Base-by-base conservation (phyloP, 2,797 vertebrate species). In the Vespertilio murinus region DNA sequence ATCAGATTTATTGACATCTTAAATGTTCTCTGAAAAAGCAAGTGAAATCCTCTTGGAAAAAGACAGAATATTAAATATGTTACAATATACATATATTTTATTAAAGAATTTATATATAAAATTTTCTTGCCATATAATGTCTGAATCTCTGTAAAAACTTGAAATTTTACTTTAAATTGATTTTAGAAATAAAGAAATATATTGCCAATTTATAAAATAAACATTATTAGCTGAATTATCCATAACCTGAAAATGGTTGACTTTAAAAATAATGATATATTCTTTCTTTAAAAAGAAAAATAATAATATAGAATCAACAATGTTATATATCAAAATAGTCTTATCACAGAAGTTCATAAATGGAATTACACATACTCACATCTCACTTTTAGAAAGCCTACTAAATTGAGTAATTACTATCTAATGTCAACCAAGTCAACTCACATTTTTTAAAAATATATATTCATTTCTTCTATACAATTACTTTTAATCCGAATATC, bases 1-100 rank as follows among this genome's bases (percentile, higher is more conserved):
- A 69, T 69, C 17, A 87, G 59, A 93, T 33, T 93, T 89, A 95
- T 3, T 77, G 5, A 78, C 16, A 92, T 89, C 17, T 65, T 93
- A 25, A 95, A 80, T 17, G 6, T 49, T 91, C 38, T 89, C 65
- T 95, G 17, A 85, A 95, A 96, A 96, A 85, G 33, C 7, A 92
- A 74, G 33, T 91, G 35, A 93, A 61, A 73, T 70, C 23, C n/a
- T 92, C 59, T 80, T 56, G 12, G n/a, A 94, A 89, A 6, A 82
- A 38, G 2, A 73, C 2, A 71, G 35, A 73, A 28, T 70, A 61
- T 67, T n/a, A 49, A 69, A 92, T 82, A 52, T 70, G 3, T 80
- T 30, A 16, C 23, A 88, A 47, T 64, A 30, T 40, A 70, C 33
- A 88, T 33, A 64, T 28, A 70, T 17, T 35, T 38, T 74, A 73